Evolutionary conservation across 1,140 invertebrate species (phyloP), one percentile per base, ranked within the genome.

Genomic region (Macrobrachium rosenbergii): DNA sequence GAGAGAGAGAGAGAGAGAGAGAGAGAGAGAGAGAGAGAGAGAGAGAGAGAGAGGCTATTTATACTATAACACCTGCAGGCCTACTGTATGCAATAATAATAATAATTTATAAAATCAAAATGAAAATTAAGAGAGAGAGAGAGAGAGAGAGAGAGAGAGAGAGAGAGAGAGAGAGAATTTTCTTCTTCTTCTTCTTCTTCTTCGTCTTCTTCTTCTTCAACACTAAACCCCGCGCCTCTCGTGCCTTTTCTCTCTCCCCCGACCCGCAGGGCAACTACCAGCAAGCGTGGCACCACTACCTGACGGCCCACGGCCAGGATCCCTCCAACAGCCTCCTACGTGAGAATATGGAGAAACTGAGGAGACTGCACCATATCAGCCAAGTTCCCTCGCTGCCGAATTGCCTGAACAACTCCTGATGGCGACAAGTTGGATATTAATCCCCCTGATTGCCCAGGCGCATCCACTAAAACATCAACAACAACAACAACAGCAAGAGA

Each of bases 281-380:
- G 60, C 80, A 89, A 37, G 91, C 91, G 17, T 91, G 91, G 91
- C 80, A 77, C 52, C 90, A 91, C 87, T 91, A 91, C 89, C 88
- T 89, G 37, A 79, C 79, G 7, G 90, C 90, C 6, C 88, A 90
- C 16, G 87, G 83, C 14, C 91, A 90, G 78, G 91, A 91, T 58
- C 90, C 91, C 12, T 88, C 72, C 21, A 91, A 91, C 81, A 75
- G 83, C 82, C 89, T 91, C 45, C 86, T 91, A 16, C 89, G 91
- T 10, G 89, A 90, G 82, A 91, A 91, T 82, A 91, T 91, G 63
- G 91, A 91, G 69, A 91, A 91, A 84, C 86, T 91, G n/a, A 88
- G 89, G n/a, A 75, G 88, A 60, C 76, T 64, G 19, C 83, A 88
- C 28, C 43, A 89, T 72, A 59, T 88, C 43, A 64, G 80, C 14